Evolutionary conservation across 2,113 vertebrate genomes (phyloP), one percentile per base, ranked within the genome.

Genomic region (Archilochus colubris): DNA sequence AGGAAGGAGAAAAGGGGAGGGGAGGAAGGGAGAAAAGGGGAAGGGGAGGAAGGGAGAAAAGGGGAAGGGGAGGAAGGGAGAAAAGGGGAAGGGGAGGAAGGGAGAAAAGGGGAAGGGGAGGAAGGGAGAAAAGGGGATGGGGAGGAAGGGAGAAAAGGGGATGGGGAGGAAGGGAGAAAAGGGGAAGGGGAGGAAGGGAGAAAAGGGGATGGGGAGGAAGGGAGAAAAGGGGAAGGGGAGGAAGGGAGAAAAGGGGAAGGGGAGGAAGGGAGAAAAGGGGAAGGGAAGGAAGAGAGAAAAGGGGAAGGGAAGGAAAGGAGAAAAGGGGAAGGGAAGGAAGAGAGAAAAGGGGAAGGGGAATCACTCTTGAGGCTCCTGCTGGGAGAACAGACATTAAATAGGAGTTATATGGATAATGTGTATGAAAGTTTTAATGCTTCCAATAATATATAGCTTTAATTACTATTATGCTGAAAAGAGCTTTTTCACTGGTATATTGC

Each of bases 391-490:
- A 83, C 40, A 81, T 58, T 20, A 53, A 62, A 57, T 44, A 38
- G 16, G 53, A 55, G 63, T 73, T 75, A 16, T 21, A 84, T 72
- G 90, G 89, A 81, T 36, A 55, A 51, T 0, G 3, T 2, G 10
- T 23, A 36, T 75, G 70, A 54, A 78, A 62, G 53, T 44, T 92
- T 62, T 62, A 70, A 88, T 85, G 57, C 75, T 27, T 24, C 69
- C 38, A 50, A 61, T 74, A 93, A 90, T 74, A 31, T 57, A 93
- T 23, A 58, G 79, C 61, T 93, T 95, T 95, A 74, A 91, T 96
- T 94, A 89, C 33, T 21, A 43, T 48, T 48, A 14, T 43, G 10
- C 9, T 53, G 59, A n/a, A 73, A 76, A 86, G 51, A 59, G 55
- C 76, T 83, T 21, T 83, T 64, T 33, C 63, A 5, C 46, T 38